phyloP scores from a whole-genome alignment of 2,113 vertebrate genomes.

The Phaethon lepturus region DNA sequence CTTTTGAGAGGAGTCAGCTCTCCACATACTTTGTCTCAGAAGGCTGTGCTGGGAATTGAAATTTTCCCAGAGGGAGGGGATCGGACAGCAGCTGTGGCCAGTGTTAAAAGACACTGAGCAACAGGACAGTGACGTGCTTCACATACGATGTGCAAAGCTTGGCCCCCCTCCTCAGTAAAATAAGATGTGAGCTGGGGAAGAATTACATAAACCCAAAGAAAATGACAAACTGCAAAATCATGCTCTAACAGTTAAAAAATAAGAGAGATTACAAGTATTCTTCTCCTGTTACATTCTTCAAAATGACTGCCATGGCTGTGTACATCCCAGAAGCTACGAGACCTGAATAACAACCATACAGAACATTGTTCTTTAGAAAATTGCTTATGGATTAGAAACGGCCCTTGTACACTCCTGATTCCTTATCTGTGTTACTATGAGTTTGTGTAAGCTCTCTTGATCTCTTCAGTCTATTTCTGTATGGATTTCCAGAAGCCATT shows the following conservation, averaged over 20 bases:
- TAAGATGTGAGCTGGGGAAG: not conserved
- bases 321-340: not conserved
- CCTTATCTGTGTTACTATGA: not conserved
- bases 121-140: not conserved
- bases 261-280: not conserved
- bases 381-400: not conserved
- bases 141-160: rapidly evolving
- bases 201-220: not conserved
- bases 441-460: not conserved
- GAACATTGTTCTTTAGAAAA: not conserved
- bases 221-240: not conserved
- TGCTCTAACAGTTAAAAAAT: not conserved
- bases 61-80: not conserved
- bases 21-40: not conserved
- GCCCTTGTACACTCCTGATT: not conserved
- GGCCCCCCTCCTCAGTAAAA: not conserved
- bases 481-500: not conserved
- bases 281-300: not conserved
- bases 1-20: not conserved
- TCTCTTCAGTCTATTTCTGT: not conserved
- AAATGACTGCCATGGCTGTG: not conserved
- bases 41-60: not conserved
- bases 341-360: not conserved
- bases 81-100: not conserved
- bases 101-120: not conserved